Conservation (phyloP, 2,888 invertebrate species). For the Reticulitermes lucifugus region DNA sequence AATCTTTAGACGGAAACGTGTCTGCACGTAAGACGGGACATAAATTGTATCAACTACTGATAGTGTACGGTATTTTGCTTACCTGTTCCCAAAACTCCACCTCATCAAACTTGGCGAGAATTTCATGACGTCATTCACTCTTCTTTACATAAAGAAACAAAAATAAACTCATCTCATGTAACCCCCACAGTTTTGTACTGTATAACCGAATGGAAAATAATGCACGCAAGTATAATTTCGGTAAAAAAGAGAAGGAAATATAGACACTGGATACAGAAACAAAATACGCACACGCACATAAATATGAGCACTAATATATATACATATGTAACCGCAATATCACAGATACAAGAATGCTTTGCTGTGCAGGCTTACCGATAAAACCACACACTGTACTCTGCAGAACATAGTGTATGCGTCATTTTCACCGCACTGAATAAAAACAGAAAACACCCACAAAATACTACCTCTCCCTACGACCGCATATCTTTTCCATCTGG, state of each 20-base stretch:
- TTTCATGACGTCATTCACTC: not conserved
- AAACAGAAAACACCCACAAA: constrained; percentile 16
- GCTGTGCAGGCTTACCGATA: not conserved
- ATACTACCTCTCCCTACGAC: not conserved
- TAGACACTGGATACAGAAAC: not conserved
- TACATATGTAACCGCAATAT: not conserved
- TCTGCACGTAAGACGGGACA: no score
- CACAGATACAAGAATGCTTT: not conserved
- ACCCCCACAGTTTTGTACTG: not conserved
- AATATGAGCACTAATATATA: constrained; percentile 13
- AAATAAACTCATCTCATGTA: not conserved
- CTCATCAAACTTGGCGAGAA: not conserved
- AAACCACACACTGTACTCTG: not conserved
- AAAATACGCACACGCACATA: constrained; percentile 22
- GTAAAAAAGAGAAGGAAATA: not conserved
- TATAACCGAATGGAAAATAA: not conserved
- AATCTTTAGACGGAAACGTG: no score
- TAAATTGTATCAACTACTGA: no score
- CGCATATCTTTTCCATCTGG: constrained; percentile 1
- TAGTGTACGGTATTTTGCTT: not conserved
- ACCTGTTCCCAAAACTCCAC: not conserved
- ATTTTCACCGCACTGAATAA: constrained; percentile 5
- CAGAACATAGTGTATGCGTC: not conserved
- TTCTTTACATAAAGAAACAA: not conserved
- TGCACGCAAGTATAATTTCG: not conserved